Conservation (phyloP, 2,113 vertebrate genomes). For the Saguinus midas region DNA sequence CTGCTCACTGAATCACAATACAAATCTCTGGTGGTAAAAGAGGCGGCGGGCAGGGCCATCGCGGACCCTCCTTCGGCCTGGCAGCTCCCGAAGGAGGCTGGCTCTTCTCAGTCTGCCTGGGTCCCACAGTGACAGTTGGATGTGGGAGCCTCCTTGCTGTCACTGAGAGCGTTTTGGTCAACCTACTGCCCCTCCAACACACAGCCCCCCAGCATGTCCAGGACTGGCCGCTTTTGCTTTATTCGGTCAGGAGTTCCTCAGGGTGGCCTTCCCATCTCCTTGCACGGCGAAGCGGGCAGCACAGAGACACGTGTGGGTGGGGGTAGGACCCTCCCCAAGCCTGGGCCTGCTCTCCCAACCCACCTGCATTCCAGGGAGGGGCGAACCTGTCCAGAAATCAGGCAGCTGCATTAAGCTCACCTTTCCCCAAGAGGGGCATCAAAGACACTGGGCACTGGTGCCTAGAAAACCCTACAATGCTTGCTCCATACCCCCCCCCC, state of each 20-base stretch:
- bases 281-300: fast-evolving
- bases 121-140: fast-evolving
- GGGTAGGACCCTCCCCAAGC: neutral
- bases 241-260: fast-evolving
- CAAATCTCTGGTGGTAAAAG: fast-evolving
- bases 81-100: fast-evolving
- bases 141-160: neutral
- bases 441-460: fast-evolving
- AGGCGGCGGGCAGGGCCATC: fast-evolving
- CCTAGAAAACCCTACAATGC: neutral
- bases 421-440: neutral
- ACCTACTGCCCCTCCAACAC: fast-evolving
- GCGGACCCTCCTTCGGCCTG: fast-evolving
- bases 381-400: fast-evolving
- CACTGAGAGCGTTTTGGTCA: neutral
- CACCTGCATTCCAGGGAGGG: too few species aligned
- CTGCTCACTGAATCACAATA: neutral
- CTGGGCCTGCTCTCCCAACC: neutral
- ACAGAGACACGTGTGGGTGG: too few species aligned
- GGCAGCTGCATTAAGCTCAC: fast-evolving
- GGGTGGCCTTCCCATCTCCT: neutral
- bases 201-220: fast-evolving
- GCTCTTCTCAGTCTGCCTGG: neutral
- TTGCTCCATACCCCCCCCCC: neutral
- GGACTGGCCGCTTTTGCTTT: fast-evolving